phyloP scores from a whole-genome alignment of 2,888 invertebrate species.

The Tortricodes alternella region DNA sequence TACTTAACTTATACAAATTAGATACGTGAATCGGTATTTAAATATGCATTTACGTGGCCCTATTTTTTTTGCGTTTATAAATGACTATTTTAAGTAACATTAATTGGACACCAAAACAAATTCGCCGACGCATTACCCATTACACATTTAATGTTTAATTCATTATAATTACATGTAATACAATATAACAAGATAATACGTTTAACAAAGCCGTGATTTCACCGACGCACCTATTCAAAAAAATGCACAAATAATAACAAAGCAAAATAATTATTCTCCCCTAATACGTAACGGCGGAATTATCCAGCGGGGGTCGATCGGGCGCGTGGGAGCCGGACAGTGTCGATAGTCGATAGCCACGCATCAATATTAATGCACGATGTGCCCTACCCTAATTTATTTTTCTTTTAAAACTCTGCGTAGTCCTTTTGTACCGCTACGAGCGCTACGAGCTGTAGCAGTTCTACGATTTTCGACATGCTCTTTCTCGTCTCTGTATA shows the following conservation, averaged over 20 bases:
- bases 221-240: not conserved
- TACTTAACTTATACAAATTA: no score
- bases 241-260: conserved; percentile 4
- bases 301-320: not conserved
- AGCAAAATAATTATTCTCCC: conserved; percentile 12
- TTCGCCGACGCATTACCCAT: not conserved
- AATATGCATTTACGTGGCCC: no score
- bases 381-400: conserved; percentile 1
- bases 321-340: not conserved
- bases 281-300: conserved; percentile 2
- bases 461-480: not conserved
- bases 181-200: not conserved
- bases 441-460: conserved; percentile 23
- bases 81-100: no score
- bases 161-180: not conserved
- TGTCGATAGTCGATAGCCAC: conserved; percentile 14
- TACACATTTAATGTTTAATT: not conserved
- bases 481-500: not conserved
- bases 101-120: no score
- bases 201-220: not conserved
- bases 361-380: not conserved
- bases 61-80: no score
- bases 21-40: no score
- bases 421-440: not conserved
- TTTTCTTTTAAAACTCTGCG: not conserved